Conservation (phyloP, 2,797 vertebrate genomes). For the Synanceia verrucosa region DNA sequence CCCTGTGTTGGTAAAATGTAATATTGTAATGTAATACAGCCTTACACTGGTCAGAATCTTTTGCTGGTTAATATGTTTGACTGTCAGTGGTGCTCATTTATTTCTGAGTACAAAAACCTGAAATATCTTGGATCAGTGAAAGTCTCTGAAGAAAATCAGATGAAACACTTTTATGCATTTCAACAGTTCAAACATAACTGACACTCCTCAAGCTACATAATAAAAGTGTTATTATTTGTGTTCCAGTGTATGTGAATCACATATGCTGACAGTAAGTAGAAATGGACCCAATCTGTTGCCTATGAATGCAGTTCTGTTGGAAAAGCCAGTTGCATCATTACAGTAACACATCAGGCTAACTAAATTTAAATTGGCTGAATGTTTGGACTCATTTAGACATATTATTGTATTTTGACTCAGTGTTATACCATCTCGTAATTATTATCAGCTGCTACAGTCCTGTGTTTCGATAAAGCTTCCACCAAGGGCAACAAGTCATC, state of each 20-base stretch:
- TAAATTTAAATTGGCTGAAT: neutral
- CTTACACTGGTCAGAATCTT: neutral
- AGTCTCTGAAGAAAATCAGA: neutral
- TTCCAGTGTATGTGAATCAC: neutral
- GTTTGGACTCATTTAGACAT: neutral
- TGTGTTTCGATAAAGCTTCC: neutral
- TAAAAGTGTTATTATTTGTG: too few relatives aligned
- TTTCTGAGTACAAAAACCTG: neutral
- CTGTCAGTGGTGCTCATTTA: neutral
- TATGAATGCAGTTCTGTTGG: too few relatives aligned
- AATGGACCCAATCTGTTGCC: too few relatives aligned
- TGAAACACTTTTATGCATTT: neutral
- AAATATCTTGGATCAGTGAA: neutral
- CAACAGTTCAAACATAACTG: neutral
- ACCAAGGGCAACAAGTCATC: neutral
- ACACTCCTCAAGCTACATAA: neutral
- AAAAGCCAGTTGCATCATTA: too few relatives aligned
- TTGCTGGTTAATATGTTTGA: neutral
- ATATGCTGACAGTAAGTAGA: neutral
- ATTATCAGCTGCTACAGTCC: constrained; percentile 4
- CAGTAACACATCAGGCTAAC: too few relatives aligned
- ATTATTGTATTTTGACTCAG: neutral
- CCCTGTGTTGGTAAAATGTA: neutral
- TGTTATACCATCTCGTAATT: neutral
- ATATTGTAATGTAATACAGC: neutral